Conservation (phyloP, 2,113 vertebrate species). For the Trichomycterus rosablanca region DNA sequence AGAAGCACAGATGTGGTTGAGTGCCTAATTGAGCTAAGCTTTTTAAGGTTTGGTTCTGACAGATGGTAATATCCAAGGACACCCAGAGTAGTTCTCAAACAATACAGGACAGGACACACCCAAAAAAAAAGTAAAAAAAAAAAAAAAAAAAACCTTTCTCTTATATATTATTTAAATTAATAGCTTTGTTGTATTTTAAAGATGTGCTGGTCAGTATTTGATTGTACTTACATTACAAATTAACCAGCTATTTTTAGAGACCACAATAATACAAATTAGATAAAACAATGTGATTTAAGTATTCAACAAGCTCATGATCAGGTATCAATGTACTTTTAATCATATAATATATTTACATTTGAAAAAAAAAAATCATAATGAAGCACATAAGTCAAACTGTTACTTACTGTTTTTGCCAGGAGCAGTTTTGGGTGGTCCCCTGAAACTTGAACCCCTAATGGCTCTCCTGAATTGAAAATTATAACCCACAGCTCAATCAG, state of each 20-base stretch:
- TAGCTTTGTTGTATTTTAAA: background rate
- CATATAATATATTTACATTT: too few relatives aligned
- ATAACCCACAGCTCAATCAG: background rate
- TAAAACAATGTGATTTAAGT: background rate
- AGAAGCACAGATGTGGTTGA: constrained; percentile 27
- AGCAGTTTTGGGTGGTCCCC: too few relatives aligned
- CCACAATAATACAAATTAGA: too few relatives aligned
- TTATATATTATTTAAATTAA: background rate
- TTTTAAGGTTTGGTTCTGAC: background rate
- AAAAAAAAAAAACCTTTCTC: background rate
- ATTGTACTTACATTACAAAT: too few relatives aligned
- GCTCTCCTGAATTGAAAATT: background rate
- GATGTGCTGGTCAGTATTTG: too few relatives aligned
- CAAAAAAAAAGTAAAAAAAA: background rate
- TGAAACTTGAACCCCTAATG: too few relatives aligned
- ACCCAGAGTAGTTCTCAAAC: background rate
- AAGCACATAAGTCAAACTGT: too few relatives aligned
- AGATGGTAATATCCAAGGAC: constrained; percentile 37
- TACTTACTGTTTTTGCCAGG: too few relatives aligned
- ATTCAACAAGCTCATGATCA: background rate
- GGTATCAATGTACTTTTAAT: too few relatives aligned
- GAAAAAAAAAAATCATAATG: too few relatives aligned
- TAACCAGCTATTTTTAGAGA: too few relatives aligned
- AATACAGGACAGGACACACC: background rate
- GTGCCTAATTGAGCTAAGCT: constrained; percentile 18